Base-by-base conservation (phyloP, 2,797 vertebrate genomes). In the Syndactyla subalaris region DNA sequence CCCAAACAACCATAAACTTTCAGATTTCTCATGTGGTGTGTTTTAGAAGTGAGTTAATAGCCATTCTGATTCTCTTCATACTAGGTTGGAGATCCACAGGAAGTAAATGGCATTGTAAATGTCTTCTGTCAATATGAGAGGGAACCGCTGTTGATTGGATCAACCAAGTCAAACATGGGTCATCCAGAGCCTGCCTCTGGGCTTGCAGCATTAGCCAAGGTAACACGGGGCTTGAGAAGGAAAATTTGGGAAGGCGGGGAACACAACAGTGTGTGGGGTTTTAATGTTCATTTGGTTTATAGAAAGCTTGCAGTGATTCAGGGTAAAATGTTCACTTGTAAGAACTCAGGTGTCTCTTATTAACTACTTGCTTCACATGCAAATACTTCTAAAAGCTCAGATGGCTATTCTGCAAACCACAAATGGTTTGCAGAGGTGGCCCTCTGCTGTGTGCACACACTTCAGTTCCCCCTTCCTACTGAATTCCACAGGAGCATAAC, bases 121-220 rank as follows among this genome's bases (percentile, higher is more conserved):
- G 96, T 98, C 27, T 98, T 99, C 95, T 99, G 99, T 76, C 67
- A 98, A 22, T 95, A 97, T 57, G 89, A 98, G 79, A 97, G 97
- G 88, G 97, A 98, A 3, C 99, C 99, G 1, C 95, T 99, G 95
- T 97, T 99, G 83, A 98, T 99, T 16, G 99, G 99, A 54, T 99
- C 99, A 90, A 99, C 98, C 70, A 99, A 99, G 96, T 99, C 99
- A 68, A 99, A 99, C 97, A 99, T 99, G 99, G 99, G 99, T 38
- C 99, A 99, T 83, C 98, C 99, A 8, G 99, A 99, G 96, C 99
- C 99, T 5, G 99, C 99, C 18, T 99, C 99, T 2, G 99, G 99
- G 52, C 98, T 99, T 70, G 98, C 98, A 18, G 99, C 98, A 1
- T 97, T 99, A 78, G 97, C 98, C 65, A 99, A 99, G 98, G 99